Percentiles rank a stretch among this genome's conserved stretches.
Evolutionary conservation across 2,113 vertebrate species (phyloP).

Genomic region (Bucco capensis): DNA sequence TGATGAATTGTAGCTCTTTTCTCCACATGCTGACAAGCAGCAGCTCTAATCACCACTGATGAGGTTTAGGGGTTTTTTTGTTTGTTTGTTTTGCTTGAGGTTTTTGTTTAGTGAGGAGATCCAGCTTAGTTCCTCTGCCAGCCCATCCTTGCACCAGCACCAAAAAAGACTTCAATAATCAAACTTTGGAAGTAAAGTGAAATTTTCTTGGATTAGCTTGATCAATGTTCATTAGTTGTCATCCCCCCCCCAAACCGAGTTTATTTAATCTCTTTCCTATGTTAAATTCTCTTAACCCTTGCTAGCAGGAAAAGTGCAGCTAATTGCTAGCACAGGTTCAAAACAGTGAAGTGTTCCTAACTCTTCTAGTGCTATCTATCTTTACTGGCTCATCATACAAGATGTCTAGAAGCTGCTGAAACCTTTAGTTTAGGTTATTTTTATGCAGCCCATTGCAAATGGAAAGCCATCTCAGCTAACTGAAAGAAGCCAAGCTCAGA

Average conservation of each 20-base stretch:
- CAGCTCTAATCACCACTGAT: constrained; percentile 4
- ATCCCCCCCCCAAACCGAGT: not conserved
- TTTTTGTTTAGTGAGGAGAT: not conserved
- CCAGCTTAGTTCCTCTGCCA: not conserved
- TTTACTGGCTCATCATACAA: not conserved
- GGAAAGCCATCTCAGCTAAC: not conserved
- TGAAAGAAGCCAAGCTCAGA: not conserved
- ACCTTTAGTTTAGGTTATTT: not conserved
- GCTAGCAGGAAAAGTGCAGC: not conserved
- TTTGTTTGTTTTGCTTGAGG: too few relatives aligned
- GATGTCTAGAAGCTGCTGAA: not conserved
- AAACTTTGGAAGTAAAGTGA: not conserved
- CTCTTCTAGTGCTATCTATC: not conserved
- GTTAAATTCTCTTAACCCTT: not conserved
- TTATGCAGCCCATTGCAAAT: not conserved
- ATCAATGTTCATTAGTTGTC: not conserved
- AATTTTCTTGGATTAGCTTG: not conserved
- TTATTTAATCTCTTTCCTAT: not conserved
- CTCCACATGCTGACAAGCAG: constrained; percentile 8
- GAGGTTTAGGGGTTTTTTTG: not conserved
- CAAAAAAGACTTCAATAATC: not conserved
- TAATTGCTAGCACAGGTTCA: not conserved
- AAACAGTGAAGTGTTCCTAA: not conserved
- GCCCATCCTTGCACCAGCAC: not conserved
- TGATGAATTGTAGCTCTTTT: constrained; percentile 42